A percentile compares a stretch with the other conserved stretches of the same genome.
phyloP scores from a whole-genome alignment of 2,113 vertebrate genomes.

The Piprites chloris region DNA sequence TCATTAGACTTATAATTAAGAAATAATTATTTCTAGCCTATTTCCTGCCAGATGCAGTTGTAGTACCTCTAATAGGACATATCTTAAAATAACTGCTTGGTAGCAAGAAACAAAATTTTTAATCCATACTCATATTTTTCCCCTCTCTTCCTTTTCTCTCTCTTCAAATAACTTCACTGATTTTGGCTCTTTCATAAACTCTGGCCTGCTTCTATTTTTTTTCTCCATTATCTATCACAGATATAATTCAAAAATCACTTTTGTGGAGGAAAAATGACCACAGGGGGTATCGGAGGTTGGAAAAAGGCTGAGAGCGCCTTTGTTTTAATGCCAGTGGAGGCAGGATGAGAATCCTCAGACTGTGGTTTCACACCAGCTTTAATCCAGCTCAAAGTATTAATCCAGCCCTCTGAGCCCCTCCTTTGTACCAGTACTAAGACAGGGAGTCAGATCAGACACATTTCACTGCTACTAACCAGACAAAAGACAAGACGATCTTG shows the following conservation, averaged over 20 bases:
- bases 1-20: conserved; percentile 17
- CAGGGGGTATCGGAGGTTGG: background rate
- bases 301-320: background rate
- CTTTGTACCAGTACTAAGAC: background rate
- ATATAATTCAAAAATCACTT: background rate
- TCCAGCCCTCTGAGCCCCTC: background rate
- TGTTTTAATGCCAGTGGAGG: background rate
- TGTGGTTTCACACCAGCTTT: background rate
- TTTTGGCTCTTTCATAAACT: background rate
- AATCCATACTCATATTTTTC: background rate
- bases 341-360: background rate
- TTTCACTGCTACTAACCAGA: background rate
- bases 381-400: background rate
- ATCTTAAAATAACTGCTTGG: conserved; percentile 48
- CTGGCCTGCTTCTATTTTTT: background rate
- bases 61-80: conserved; percentile 35
- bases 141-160: background rate
- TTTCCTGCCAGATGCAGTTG: conserved; percentile 54
- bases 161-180: background rate
- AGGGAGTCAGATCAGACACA: background rate
- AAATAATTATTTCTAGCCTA: conserved; percentile 48
- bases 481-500: background rate
- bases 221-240: background rate
- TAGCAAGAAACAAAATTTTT: conserved; percentile 8
- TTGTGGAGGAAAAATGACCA: background rate